Percentiles rank a stretch among this genome's conserved stretches.
Conservation (phyloP, 2,113 vertebrate genomes). For the Erinaceus europaeus region DNA sequence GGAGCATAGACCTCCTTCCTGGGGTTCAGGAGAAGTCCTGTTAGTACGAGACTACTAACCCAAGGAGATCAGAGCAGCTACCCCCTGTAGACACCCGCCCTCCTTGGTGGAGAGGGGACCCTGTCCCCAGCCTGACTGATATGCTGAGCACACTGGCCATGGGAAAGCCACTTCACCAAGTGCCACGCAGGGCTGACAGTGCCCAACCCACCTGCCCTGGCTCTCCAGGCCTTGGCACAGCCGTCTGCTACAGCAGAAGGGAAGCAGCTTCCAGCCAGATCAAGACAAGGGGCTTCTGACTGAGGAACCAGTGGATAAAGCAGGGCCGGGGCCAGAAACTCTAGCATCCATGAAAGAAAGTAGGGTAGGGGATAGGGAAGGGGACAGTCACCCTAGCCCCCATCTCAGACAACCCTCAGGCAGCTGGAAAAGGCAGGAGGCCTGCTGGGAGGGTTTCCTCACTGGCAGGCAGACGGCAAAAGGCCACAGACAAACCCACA, state of each 20-base stretch:
- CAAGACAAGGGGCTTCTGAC: background rate
- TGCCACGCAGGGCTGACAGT: background rate
- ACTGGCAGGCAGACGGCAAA: slow-evolving; percentile 52
- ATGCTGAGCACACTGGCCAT: no score
- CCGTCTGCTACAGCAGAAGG: background rate
- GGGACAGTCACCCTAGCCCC: background rate
- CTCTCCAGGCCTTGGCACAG: slow-evolving; percentile 37
- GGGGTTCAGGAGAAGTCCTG: no score
- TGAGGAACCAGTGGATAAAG: background rate
- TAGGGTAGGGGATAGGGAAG: background rate
- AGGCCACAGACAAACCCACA: background rate
- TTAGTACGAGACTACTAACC: no score
- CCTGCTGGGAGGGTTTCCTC: slow-evolving; percentile 58
- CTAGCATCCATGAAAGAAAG: background rate
- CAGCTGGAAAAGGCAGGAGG: slow-evolving; percentile 19
- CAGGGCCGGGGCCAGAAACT: background rate
- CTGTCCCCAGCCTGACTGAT: no score
- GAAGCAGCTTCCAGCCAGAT: background rate
- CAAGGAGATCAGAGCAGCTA: no score
- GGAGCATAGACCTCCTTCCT: no score
- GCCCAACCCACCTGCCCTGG: background rate
- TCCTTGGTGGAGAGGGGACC: no score
- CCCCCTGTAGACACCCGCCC: no score
- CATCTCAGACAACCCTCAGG: background rate
- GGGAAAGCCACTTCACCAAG: no score